Evolutionary conservation across 2,888 invertebrate genomes (phyloP), one percentile per base, ranked within the genome.

Genomic region (Amphiduros pacificus): DNA sequence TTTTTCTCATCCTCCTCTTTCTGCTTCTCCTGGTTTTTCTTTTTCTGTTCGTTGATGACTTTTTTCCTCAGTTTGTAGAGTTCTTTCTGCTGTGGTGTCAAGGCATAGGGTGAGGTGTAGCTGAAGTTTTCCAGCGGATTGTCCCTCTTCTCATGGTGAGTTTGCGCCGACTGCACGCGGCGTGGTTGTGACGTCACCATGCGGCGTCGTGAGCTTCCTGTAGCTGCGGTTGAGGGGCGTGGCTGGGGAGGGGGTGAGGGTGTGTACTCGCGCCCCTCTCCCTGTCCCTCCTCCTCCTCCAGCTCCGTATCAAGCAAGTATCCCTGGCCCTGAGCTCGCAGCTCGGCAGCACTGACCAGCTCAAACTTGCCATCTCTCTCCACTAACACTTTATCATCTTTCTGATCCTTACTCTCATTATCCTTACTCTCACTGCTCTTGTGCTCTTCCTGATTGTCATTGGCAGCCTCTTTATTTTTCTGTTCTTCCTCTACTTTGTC

Each of bases 361-460:
- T 77, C 73, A 73, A 79, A 80, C 56, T 74, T 75, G 29, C 79
- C 80, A 60, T 75, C 77, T 50, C 73, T 61, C 68, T 81, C 79
- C 4, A 80, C 72, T 44, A 81, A 69, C 58, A 79, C 75, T 64
- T 75, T 74, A 41, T 77, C 71, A 50, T 75, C 74, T n/a, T 71
- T 68, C 3, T 60, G 59, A 32, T 17, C 31, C n/a, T 32, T 28
- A 26, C n/a, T 17, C 2, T 48, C 31, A 11, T 36, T 59, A 24
- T 52, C 24, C 9, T n/a, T n/a, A n/a, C n/a, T n/a, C n/a, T n/a
- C n/a, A n/a, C n/a, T n/a, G n/a, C n/a, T n/a, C n/a, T n/a, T n/a
- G n/a, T n/a, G n/a, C n/a, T n/a, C n/a, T n/a, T n/a, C n/a, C n/a
- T n/a, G n/a, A n/a, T n/a, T n/a, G n/a, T n/a, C n/a, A n/a, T n/a